Evolutionary conservation across 2,888 invertebrate species (phyloP).

Genomic region (Nephrotoma guestfalica): DNA sequence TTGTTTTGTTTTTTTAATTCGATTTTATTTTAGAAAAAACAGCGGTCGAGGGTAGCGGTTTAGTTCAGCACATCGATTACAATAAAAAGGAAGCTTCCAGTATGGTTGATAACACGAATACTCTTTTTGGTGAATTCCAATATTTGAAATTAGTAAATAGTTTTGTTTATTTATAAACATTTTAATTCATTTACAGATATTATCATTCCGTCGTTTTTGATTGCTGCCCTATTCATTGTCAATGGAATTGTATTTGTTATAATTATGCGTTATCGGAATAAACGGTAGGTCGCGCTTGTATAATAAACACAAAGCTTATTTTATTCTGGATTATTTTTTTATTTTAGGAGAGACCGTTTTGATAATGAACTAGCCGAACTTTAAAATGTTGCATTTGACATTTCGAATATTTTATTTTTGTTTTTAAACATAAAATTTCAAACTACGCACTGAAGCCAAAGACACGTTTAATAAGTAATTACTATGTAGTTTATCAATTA

Average conservation of each 20-base stretch:
- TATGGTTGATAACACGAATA: conserved; percentile 17
- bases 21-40: not conserved
- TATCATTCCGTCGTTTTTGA: conserved; percentile 54
- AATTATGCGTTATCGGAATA: conserved; percentile 36
- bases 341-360: not conserved
- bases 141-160: not conserved
- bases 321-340: not conserved
- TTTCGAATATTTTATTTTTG: not conserved
- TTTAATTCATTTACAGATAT: conserved; percentile 40
- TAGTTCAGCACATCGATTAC: not conserved
- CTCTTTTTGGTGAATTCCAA: conserved; percentile 16
- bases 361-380: conserved; percentile 5
- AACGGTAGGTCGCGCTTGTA: conserved; percentile 12
- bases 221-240: conserved; percentile 53
- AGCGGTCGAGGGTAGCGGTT: conserved; percentile 1
- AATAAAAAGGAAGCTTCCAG: conserved; percentile 1
- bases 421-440: not conserved
- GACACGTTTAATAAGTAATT: not conserved
- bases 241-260: conserved; percentile 59
- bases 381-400: not conserved
- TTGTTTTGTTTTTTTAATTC: not conserved
- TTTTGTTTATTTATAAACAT: not conserved
- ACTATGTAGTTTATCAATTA: not conserved
- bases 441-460: conserved; percentile 4
- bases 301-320: not conserved